Base-by-base conservation (phyloP, 1,140 invertebrate species). In the Potamilus streckersoni region DNA sequence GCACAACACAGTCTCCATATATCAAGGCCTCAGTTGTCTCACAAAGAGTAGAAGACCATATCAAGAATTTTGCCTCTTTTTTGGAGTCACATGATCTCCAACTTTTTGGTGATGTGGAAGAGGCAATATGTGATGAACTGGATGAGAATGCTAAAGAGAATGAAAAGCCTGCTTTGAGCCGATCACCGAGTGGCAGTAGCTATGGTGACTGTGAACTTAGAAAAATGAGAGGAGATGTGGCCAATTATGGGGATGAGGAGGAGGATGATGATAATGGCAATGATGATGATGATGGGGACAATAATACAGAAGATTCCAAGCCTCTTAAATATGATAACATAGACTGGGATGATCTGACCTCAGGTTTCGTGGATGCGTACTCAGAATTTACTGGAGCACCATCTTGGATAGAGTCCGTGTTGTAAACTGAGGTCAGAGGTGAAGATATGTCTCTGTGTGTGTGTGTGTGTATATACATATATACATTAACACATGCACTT, bases 301-400 rank as follows among this genome's bases (percentile, higher is more conserved):
- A 65, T 61, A 76, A 74, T 69, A 79, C 77, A 68, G 71, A 71
- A 63, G 78, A 38, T 58, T 71, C 69, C 27, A 16, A n/a, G 12
- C 38, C 64, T 27, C 63, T 71, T 13, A 79, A 69, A 19, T 77
- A 80, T 11, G 77, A 71, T 73, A 79, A 79, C 38, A 79, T 60
- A 12, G 68, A 27, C 13, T 31, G 79, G 27, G 81, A 83, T 49
- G 75, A 80, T 71, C 73, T 80, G 13, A 82, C 79, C 0, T 83
- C 81, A 20, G 81, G 79, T 55, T 80, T 83, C 69, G 72, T 83
- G 13, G 81, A 83, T 17, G 80, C 79, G n/a, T 14, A 69, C 66
- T 76, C 74, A 49, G 74, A 76, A 61, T 71, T 66, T 27, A 76
- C 74, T n/a, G 74, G 74, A 14, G 74, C 69, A 6, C 69, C 69